Percentiles rank a stretch among this genome's conserved stretches.
These are phyloP conservation scores for Danio tinwini DNA, from an alignment of 2,797 vertebrate species.

Conservation along the genomic window DNA sequence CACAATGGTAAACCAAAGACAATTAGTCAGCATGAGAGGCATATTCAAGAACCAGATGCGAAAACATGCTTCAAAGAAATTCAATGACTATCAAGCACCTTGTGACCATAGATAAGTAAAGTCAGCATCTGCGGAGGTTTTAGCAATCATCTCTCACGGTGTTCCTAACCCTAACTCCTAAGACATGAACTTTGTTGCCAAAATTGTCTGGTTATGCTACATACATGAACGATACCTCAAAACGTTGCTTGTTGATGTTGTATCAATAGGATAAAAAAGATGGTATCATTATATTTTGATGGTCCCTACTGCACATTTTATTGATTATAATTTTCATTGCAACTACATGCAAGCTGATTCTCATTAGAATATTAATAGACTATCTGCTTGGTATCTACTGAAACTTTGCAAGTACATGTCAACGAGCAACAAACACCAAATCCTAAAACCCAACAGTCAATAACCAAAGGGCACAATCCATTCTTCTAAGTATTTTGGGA, in stretches of 20 bases:
- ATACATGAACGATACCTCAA: background rate
- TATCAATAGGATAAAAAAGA: background rate
- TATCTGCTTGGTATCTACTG: too few species aligned
- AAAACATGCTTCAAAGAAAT: slow-evolving; percentile 1
- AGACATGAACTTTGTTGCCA: background rate
- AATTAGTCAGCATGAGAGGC: background rate
- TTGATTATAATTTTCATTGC: too few species aligned
- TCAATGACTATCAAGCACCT: slow-evolving; percentile 8
- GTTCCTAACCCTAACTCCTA: background rate
- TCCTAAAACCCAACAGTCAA: too few species aligned
- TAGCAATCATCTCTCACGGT: background rate
- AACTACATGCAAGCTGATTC: too few species aligned
- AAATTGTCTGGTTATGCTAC: background rate
- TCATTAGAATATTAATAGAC: too few species aligned
- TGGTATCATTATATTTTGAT: too few species aligned
- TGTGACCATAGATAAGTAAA: slow-evolving; percentile 19
- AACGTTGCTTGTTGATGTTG: background rate
- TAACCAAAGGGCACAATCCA: too few species aligned
- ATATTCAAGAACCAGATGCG: slow-evolving; percentile 33
- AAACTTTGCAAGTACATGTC: too few species aligned
- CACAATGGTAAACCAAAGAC: slow-evolving; percentile 38
- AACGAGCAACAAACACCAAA: too few species aligned
- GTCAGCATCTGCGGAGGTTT: background rate
- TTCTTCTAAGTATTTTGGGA: too few species aligned
- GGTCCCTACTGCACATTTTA: too few species aligned